Evolutionary conservation across 2,797 vertebrate genomes (phyloP), one percentile per base, ranked within the genome.

Genomic region (Antrozous pallidus): DNA sequence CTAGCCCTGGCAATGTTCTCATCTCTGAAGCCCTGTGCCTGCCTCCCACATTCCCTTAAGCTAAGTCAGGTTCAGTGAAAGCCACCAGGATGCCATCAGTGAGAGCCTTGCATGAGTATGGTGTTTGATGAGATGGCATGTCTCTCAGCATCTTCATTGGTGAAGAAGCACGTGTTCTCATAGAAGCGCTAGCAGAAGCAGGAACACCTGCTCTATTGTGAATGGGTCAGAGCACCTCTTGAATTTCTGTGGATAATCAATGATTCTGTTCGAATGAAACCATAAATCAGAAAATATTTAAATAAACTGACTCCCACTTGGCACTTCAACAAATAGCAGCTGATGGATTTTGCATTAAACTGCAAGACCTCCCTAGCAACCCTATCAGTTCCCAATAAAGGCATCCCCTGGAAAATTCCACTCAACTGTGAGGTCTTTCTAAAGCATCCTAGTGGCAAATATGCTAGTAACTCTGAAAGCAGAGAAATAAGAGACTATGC

Each of bases 191-290:
- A 78, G 18, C 73, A 69, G 81, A 88, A 84, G 84, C 77, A 40
- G 24, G 16, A 13, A 20, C 69, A 89, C 87, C 73, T 63, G 69
- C 10, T 83, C 51, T 80, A 6, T 70, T 74, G 33, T 75, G 94
- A 90, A 88, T 80, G 33, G n/a, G 74, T 88, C 78, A 92, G 56
- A 73, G 77, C 65, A 86, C 56, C 54, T 95, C 78, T 74, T 80
- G 91, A 73, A 65, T 78, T 90, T 96, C 91, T 65, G 38, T 71
- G 91, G 28, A 81, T 88, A 91, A 96, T 95, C 96, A 95, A 95
- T 87, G 95, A 61, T 63, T 54, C 88, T 26, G 26, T 17, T 65
- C 38, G 58, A 84, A 92, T 93, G 70, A 49, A 97, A 95, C 36
- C 42, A 96, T 79, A 88, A 94, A 96, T 58, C 71, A 93, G 90